Evolutionary conservation across 1,140 invertebrate genomes (phyloP), one percentile per base, ranked within the genome.

Genomic region (Eubasilissa regina): DNA sequence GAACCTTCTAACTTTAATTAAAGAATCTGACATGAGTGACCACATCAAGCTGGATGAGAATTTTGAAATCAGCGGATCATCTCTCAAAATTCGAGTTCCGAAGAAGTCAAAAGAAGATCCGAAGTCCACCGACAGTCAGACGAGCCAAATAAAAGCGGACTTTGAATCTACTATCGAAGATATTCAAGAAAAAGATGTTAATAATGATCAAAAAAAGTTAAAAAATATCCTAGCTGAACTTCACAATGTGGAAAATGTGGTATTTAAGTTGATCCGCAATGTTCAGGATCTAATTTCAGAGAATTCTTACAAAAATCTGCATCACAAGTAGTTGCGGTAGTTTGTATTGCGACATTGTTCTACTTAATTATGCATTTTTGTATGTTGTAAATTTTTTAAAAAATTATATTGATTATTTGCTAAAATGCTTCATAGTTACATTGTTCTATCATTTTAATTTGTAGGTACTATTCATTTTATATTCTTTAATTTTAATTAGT

Each of bases 41-140:
- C 55, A 58, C 55, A 11, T 58, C 13, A 19, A 58, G 21, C 55
- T 58, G 55, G 55, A 58, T 21, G 17, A 58, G 21, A 58, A 58
- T 4, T 58, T 19, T 21, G 55, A 58, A 19, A 19, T 58, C 11
- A 58, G 15, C 3, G 17, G 21, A 1, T 15, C 15, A 3, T 58
- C 17, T 21, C 55, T 58, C 11, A 58, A 58, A 58, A 15, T 58
- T 21, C 15, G 17, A n/a, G 11, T 17, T 15, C 13, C 12, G 1
- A 21, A 17, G 9, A 15, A 9, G 53, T 56, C 53, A 7, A 19
- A 21, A 58, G 21, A 58, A 21, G 17, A 21, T 58, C 9, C 9
- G 9, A 8, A 58, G 21, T 19, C 15, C 1, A 21, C 55, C 17
- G 55, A 15, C 15, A 15, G 8, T 19, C 13, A 11, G 9, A 15